Percentiles rank a stretch among this genome's conserved stretches.
Conservation (phyloP, 2,888 invertebrate species). For the Drosophila borborema region DNA sequence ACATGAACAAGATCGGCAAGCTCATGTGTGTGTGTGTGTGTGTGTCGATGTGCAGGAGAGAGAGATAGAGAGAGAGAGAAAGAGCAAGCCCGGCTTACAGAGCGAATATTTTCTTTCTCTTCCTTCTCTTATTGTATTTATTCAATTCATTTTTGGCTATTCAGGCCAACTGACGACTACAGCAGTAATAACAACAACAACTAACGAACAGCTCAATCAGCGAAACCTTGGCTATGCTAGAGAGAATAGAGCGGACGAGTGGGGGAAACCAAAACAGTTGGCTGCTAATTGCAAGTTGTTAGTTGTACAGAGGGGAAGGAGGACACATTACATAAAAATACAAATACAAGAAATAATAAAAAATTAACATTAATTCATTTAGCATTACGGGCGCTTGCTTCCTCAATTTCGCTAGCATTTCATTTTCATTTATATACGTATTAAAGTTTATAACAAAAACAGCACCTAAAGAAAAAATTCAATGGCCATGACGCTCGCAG, state of each 20-base stretch:
- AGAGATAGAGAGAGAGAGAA: conserved; percentile 10
- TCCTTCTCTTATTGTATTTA: conserved; percentile 23
- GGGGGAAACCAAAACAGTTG: conserved; percentile 41
- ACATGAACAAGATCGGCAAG: conserved; percentile 28
- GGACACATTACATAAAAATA: conserved; percentile 45
- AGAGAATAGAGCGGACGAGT: neutral
- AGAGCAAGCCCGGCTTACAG: conserved; percentile 33
- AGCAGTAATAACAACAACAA: conserved; percentile 10
- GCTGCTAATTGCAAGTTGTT: conserved; percentile 38
- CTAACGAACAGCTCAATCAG: conserved; percentile 33
- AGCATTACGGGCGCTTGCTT: conserved; percentile 49
- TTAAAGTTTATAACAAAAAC: conserved; percentile 54
- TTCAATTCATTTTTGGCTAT: conserved; percentile 53
- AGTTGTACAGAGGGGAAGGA: neutral
- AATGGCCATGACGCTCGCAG: conserved; percentile 78
- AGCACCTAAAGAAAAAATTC: conserved; percentile 68
- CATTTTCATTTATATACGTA: conserved; percentile 58
- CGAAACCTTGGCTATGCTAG: conserved; percentile 38
- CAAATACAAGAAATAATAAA: conserved; percentile 27
- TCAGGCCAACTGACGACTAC: conserved; percentile 57
- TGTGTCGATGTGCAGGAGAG: neutral
- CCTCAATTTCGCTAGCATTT: conserved; percentile 60
- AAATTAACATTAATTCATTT: conserved; percentile 52
- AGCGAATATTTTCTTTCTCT: conserved; percentile 24
- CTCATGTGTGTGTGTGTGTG: neutral